Percentiles rank a stretch among this genome's conserved stretches.
Evolutionary conservation across 2,888 invertebrate species (phyloP).

Genomic region (Conistra vaccinii): DNA sequence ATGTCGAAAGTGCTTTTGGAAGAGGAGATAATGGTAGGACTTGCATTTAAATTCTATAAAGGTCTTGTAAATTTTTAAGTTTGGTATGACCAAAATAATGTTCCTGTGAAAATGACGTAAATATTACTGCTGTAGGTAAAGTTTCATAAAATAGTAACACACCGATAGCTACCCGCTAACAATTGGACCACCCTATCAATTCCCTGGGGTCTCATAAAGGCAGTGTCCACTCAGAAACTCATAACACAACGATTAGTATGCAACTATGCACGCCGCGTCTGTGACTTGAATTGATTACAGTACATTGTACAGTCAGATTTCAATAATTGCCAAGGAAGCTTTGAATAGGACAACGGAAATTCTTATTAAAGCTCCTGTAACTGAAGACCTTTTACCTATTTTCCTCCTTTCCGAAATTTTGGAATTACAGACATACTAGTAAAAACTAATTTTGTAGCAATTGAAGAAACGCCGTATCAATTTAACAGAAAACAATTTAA

Average conservation of each 20-base stretch:
- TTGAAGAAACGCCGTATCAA: not conserved
- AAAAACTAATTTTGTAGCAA: not conserved
- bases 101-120: not conserved
- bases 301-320: conserved; percentile 34
- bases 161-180: not conserved
- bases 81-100: not conserved
- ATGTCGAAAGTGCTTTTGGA: conserved; percentile 2
- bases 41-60: not conserved
- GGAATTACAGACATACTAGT: not conserved
- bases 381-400: not conserved
- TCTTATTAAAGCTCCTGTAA: not conserved
- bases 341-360: not conserved
- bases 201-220: conserved; percentile 37
- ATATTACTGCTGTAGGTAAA: not conserved
- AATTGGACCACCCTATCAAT: conserved; percentile 22
- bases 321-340: conserved; percentile 36
- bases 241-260: conserved; percentile 59
- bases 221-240: conserved; percentile 56
- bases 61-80: no score
- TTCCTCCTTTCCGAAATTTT: no score
- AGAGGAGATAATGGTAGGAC: not conserved
- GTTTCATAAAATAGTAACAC: not conserved
- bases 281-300: conserved; percentile 60
- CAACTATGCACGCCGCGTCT: conserved; percentile 50
- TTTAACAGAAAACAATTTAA: not conserved